Evolutionary conservation across 2,888 invertebrate species (phyloP), one percentile per base, ranked within the genome.

Genomic region (Mimumesa dahlbomi): DNA sequence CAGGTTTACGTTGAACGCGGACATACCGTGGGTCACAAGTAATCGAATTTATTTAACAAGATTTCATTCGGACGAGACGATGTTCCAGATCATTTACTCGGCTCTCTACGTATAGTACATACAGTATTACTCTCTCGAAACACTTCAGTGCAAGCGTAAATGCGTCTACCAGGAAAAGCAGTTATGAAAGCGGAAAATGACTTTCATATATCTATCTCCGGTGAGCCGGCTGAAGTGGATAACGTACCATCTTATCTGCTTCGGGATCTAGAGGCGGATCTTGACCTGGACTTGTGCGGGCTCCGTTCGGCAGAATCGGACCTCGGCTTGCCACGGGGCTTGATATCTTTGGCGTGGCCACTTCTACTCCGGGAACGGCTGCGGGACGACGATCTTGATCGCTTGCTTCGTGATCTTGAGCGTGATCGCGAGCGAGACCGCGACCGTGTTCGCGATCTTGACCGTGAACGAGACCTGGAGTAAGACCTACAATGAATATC

Each of bases 301-400:
- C 84, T 87, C 11, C 84, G 83, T 67, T 87, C 87, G 77, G 84
- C 84, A n/a, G 88, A 88, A 31, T 68, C 79, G 1, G 87, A 88
- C 73, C 86, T 79, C 34, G 79, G 84, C 66, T 86, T 89, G 69
- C 84, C 86, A 67, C 85, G 84, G 31, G 84, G 82, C 54, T 84
- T 87, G n/a, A n/a, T n/a, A 54, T 83, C 82, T 76, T 83, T 81
- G 38, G 63, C 75, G 36, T 77, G 79, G 49, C 74, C 79, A 57
- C 76, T 82, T 63, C 83, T 82, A 79, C 86, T 88, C 64, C 92
- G 92, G 14, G 94, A 94, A 61, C 93, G 92, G 65, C 93, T 93
- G 81, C 93, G 92, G 19, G 94, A 94, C 82, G 93, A 92, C 77
- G 91, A 91, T 53, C 90, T 87, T 40, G 91, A 90, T 36, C 91